phyloP scores from a whole-genome alignment of 1,140 invertebrate species.

The Papilio machaon region DNA sequence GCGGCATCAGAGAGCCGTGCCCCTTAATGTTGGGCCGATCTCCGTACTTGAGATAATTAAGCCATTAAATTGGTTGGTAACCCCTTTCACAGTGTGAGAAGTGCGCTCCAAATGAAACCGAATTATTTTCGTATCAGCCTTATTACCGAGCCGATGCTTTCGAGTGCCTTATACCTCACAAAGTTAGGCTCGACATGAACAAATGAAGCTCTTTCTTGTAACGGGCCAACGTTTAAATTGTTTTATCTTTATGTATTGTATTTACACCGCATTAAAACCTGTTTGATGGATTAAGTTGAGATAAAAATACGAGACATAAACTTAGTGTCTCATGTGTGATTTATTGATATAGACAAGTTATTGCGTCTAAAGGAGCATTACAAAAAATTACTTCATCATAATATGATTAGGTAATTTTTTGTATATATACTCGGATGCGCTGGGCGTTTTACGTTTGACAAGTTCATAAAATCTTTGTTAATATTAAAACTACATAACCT shows the following conservation, averaged over 20 bases:
- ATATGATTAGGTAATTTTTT: no score
- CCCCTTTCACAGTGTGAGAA: conserved; percentile 74
- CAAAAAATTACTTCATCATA: not conserved
- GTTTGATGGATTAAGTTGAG: not conserved
- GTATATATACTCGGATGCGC: not conserved
- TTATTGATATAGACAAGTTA: not conserved
- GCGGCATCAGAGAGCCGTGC: conserved; percentile 52
- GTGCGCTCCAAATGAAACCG: conserved; percentile 57
- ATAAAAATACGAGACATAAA: not conserved
- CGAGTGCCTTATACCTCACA: conserved; percentile 9
- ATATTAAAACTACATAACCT: not conserved
- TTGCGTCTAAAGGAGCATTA: not conserved
- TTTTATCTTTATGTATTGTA: conserved; percentile 1
- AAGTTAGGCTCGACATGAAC: not conserved
- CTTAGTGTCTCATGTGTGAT: not conserved
- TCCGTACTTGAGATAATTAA: conserved; percentile 78
- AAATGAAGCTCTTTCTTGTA: conserved; percentile 20
- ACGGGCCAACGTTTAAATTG: not conserved
- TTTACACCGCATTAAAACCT: not conserved
- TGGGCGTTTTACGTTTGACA: not conserved
- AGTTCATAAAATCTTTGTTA: not conserved
- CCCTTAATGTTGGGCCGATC: conserved; percentile 60
- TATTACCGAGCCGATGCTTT: conserved; percentile 37
- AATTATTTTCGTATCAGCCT: conserved; percentile 70
- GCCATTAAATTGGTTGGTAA: conserved; percentile 75